Evolutionary conservation across 2,888 invertebrate species (phyloP), one percentile per base, ranked within the genome.

Genomic region (Miltochrista miniata): DNA sequence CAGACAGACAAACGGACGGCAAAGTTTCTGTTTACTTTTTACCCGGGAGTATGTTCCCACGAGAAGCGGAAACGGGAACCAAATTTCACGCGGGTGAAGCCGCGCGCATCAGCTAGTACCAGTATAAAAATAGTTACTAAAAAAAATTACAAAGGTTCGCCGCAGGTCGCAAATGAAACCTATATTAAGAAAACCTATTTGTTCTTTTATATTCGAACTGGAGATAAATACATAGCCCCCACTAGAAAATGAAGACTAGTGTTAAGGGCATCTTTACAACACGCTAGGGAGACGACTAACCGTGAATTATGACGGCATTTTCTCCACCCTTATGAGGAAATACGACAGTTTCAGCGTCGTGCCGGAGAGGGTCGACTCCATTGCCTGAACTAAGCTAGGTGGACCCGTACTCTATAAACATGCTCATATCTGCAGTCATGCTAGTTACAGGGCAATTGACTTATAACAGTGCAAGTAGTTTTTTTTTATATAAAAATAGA

Each of bases 201-300:
- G 48, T 51, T 56, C 53, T 64, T 61, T 68, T 67, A 77, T 79
- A 72, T 74, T 66, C 64, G 55, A 65, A 76, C 61, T 63, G 57
- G 63, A 71, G 72, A 76, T 72, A 81, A 83, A 80, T 73, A 76
- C 77, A 83, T 63, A 72, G 71, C 72, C 77, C 75, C 76, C 73
- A 70, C 75, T 81, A 83, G 80, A 85, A 87, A 90, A 90, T 89
- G 86, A 89, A 89, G 87, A 90, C 86, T 90, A 85, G 90, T 89
- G 87, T 84, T 88, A 86, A 90, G 88, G 89, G 87, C 88, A 87
- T 88, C 87, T 88, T 90, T 89, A 90, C 87, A 87, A 85, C 85
- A 85, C 90, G 74, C 90, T 71, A 68, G 88, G 89, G 90, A 87
- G 82, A 78, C 68, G 72, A 71, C 84, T 91, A 90, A 90, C 86